Evolutionary conservation across 2,113 vertebrate genomes (phyloP).

Genomic region (Leuciscus idus): DNA sequence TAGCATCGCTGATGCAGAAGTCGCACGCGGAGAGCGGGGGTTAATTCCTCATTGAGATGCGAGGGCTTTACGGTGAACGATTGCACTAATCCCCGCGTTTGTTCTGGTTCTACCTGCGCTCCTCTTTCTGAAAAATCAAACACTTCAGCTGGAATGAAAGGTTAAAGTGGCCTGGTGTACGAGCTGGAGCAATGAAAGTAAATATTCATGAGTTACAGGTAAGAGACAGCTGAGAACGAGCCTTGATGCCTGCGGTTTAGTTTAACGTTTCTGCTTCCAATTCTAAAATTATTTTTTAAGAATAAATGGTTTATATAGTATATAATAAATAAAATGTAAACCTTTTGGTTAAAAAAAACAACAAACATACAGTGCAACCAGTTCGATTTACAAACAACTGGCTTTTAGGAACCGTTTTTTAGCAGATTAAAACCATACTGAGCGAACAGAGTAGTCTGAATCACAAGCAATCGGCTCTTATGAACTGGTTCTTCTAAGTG

Average conservation of each 20-base stretch:
- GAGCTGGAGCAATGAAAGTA: neutral
- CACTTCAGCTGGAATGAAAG: constrained; percentile 14
- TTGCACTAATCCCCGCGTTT: constrained; percentile 12
- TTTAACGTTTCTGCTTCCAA: neutral
- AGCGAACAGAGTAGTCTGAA: neutral
- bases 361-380: neutral
- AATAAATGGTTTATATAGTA: neutral
- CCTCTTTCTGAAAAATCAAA: neutral
- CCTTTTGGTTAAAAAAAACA: neutral
- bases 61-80: constrained; percentile 1
- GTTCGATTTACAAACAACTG: neutral
- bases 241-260: neutral
- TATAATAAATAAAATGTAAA: neutral
- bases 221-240: neutral
- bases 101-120: constrained; percentile 18
- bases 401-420: neutral
- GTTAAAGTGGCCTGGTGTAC: constrained; percentile 2
- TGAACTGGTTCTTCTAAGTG: neutral
- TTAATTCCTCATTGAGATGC: constrained; percentile 43
- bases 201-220: constrained; percentile 11
- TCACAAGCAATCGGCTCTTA: neutral
- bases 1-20: constrained; percentile 44
- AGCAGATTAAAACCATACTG: neutral
- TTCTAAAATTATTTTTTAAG: neutral
- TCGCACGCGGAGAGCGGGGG: constrained; percentile 11